Conservation (phyloP, 2,113 vertebrate species). For the Nerophis ophidion region DNA sequence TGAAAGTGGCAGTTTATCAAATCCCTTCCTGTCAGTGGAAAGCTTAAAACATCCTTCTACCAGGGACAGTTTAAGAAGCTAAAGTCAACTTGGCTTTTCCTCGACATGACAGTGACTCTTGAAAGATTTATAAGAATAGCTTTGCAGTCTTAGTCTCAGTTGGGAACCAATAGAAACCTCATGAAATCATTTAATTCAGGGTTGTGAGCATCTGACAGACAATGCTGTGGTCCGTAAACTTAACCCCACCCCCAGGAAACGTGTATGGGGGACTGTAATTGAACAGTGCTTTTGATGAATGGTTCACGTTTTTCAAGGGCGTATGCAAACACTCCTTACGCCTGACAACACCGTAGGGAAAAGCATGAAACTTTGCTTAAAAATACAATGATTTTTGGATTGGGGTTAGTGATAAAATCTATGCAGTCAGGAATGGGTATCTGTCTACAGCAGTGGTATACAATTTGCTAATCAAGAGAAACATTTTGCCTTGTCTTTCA, state of each 20-base stretch:
- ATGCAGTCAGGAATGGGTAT: not conserved
- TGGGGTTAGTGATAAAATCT: not conserved
- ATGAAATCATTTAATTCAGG: constrained; percentile 35
- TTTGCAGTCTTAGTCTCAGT: constrained; percentile 34
- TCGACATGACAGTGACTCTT: constrained; percentile 37
- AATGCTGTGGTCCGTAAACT: constrained; percentile 13
- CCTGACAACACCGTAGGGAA: too few species aligned
- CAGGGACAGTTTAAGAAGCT: constrained; percentile 44
- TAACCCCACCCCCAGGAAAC: not conserved
- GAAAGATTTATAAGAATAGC: constrained; percentile 50
- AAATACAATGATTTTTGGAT: too few species aligned
- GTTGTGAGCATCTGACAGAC: constrained; percentile 8
- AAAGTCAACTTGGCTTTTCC: constrained; percentile 34
- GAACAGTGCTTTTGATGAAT: constrained; percentile 1
- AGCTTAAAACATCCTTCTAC: constrained; percentile 35
- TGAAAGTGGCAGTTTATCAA: constrained; percentile 17
- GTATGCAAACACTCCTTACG: not conserved
- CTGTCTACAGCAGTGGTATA: too few species aligned
- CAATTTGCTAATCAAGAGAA: too few species aligned
- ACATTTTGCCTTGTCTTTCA: too few species aligned
- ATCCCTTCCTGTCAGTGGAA: constrained; percentile 27
- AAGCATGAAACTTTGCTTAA: too few species aligned
- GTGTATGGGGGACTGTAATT: not conserved
- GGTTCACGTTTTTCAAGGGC: not conserved
- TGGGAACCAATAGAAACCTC: constrained; percentile 30